These are phyloP conservation scores for Labeo calbasu DNA, from an alignment of 2,797 vertebrate genomes.

Conservation along the genomic window DNA sequence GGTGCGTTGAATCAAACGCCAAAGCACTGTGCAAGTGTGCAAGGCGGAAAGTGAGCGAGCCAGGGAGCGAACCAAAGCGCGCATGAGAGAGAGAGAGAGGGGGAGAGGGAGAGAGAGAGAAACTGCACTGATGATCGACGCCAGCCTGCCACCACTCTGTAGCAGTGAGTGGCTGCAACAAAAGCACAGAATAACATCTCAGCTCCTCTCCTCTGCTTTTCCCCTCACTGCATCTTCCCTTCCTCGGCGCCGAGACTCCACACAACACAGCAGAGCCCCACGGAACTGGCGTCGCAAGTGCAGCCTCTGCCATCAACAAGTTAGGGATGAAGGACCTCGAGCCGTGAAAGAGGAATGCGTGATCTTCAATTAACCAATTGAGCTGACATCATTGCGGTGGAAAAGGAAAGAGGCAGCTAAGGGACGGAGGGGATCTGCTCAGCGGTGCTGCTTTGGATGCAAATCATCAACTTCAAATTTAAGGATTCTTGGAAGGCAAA, in stretches of 20 bases:
- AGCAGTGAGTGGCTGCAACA: conserved; percentile 97
- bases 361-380: conserved; percentile 86
- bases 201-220: conserved; percentile 69
- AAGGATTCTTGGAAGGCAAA: conserved; percentile 69
- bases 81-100: conserved; percentile 54
- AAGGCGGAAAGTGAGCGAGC: conserved; percentile 79
- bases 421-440: conserved; percentile 56
- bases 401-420: conserved; percentile 62
- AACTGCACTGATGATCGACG: conserved; percentile 94
- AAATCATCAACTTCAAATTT: conserved; percentile 78
- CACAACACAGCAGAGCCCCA: conserved; percentile 89
- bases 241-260: conserved; percentile 90
- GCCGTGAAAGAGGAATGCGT: conserved; percentile 77
- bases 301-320: conserved; percentile 95
- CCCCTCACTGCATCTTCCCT: conserved; percentile 81
- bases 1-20: conserved; percentile 73
- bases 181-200: conserved; percentile 89
- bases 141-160: conserved; percentile 98
- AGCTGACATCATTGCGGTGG: conserved; percentile 77
- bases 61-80: conserved; percentile 79
- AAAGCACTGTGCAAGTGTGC: conserved; percentile 70
- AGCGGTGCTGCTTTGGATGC: conserved; percentile 75
- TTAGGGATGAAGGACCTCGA: conserved; percentile 85
- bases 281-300: conserved; percentile 84
- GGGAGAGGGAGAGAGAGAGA: conserved; percentile 92